phyloP scores from a whole-genome alignment of 2,113 vertebrate genomes.

The Choloepus hoffmanni region DNA sequence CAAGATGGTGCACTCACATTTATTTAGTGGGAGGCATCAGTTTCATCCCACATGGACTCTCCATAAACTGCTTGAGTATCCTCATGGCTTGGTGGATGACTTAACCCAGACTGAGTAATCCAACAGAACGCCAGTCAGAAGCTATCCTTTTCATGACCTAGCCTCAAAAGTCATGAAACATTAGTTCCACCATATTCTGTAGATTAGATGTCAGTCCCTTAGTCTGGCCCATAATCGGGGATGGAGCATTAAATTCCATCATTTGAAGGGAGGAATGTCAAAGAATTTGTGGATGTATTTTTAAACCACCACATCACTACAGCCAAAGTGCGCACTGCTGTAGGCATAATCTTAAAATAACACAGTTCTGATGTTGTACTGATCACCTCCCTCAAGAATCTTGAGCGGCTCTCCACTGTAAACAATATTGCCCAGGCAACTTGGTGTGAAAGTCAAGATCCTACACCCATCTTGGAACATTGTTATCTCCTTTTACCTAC shows the following conservation, averaged over 20 bases:
- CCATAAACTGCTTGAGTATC: not conserved
- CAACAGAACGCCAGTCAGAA: not conserved
- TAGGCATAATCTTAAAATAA: conserved; percentile 5
- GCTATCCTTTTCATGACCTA: not conserved
- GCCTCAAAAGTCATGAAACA: not conserved
- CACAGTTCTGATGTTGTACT: not conserved
- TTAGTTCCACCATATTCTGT: not conserved
- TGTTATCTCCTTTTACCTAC: not conserved
- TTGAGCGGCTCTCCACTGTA: not conserved
- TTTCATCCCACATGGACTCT: not conserved
- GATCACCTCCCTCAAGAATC: not conserved
- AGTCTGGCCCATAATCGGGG: not conserved
- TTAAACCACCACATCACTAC: not conserved
- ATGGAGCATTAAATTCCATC: not conserved
- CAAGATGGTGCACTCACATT: not conserved
- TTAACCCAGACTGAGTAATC: not conserved
- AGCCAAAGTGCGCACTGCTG: not conserved
- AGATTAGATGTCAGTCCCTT: not conserved
- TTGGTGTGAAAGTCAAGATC: not conserved
- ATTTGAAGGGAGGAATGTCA: not conserved
- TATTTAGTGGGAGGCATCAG: not conserved
- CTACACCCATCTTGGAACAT: not conserved
- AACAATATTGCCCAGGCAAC: not conserved
- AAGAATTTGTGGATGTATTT: not conserved
- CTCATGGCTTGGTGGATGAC: not conserved